Evolutionary conservation across 2,888 invertebrate genomes (phyloP), one percentile per base, ranked within the genome.

Genomic region (Thera obeliscata): DNA sequence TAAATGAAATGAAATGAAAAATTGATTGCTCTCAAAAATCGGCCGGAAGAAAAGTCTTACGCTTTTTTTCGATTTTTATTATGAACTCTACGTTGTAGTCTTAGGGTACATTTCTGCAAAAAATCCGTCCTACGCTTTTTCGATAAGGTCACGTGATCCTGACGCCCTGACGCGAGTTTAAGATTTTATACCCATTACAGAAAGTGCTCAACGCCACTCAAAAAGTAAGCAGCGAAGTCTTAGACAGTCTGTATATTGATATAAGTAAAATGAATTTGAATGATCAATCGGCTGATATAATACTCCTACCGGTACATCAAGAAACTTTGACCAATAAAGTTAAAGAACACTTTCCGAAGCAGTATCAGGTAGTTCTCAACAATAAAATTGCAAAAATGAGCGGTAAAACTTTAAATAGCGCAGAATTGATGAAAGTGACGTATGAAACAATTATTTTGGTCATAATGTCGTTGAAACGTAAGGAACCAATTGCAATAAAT

Each of bases 401-500:
- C 6, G 48, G 57, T 0, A 56, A 54, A 8, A 22, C 54, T 38
- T 41, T 69, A 4, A 57, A 48, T 38, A 60, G 52, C 54, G 56
- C 66, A 7, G 69, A 69, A n/a, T 41, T 69, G 35, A 69, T 66
- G 66, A 66, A 66, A 52, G 66, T 66, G 33, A 69, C 69, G 2
- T 69, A 69, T 11, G 69, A 69, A 63, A 69, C 69, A 2, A 69
- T 69, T 33, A 66, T 69, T 9, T 57, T 55, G 8, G 54, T 66
- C 3, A 57, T 69, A n/a, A 60, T 66, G 69, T 66, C 66, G 5
- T 43, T 69, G 12, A 56, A 49, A 43, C 50, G 46, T 36, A 61
- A 64, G 2, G 57, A 52, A 12, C 41, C 61, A 57, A 54, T 33
- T 6, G 36, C 46, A 11, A 56, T 33, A 41, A 33, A 38, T 22